Evolutionary conservation across 2,888 invertebrate genomes (phyloP).

Genomic region (Adelphocoris suturalis): DNA sequence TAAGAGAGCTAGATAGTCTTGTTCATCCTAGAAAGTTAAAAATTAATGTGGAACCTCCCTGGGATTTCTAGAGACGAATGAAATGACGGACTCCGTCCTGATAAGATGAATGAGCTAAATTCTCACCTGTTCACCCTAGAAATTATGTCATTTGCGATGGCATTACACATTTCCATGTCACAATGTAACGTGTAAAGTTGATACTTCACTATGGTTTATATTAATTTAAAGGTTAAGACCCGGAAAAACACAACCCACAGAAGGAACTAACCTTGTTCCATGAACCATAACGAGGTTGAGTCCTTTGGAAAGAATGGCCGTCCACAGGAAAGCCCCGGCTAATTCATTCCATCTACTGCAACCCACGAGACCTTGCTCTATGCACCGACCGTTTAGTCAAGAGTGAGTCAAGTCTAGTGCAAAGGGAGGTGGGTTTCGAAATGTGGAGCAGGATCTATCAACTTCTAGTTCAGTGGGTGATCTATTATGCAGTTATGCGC

Average conservation of each 20-base stretch:
- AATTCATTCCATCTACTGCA: not conserved
- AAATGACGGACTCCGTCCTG: too few relatives aligned
- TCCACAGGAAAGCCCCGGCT: not conserved
- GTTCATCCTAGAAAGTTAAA: too few relatives aligned
- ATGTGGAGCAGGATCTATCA: conserved; percentile 32
- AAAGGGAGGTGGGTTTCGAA: conserved; percentile 14
- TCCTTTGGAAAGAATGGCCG: not conserved
- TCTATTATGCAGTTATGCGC: conserved; percentile 39
- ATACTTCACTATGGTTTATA: too few relatives aligned
- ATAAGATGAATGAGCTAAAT: too few relatives aligned
- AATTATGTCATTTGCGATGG: too few relatives aligned
- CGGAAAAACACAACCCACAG: not conserved
- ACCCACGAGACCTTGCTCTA: conserved; percentile 7
- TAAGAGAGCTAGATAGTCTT: too few relatives aligned
- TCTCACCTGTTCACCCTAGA: too few relatives aligned
- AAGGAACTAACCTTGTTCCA: not conserved
- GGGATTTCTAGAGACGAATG: too few relatives aligned
- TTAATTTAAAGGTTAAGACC: too few relatives aligned
- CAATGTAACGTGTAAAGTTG: too few relatives aligned
- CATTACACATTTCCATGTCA: too few relatives aligned
- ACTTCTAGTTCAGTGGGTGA: conserved; percentile 12
- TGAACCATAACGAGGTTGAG: conserved; percentile 9
- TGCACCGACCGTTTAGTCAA: not conserved
- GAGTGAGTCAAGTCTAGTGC: not conserved
- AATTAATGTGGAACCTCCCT: too few relatives aligned